Conservation (phyloP, 2,797 vertebrate genomes). For the Acipenser transmontanus region DNA sequence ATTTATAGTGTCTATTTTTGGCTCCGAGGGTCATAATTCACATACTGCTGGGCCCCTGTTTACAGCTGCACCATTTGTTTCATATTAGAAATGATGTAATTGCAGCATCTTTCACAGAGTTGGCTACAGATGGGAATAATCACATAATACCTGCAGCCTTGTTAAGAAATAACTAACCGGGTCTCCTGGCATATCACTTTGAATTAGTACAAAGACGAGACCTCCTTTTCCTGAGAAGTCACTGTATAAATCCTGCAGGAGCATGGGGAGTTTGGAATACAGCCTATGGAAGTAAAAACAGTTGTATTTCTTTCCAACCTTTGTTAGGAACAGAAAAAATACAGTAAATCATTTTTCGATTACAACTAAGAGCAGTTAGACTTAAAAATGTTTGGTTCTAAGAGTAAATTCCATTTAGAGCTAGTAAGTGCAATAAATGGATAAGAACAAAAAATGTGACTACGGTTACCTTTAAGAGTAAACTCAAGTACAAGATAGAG, state of each 20-base stretch:
- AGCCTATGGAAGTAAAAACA: too few relatives aligned
- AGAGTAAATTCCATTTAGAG: too few relatives aligned
- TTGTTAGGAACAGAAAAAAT: too few relatives aligned
- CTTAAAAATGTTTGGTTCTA: too few relatives aligned
- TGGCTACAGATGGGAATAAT: slow-evolving; percentile 44
- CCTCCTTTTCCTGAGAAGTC: slow-evolving; percentile 13
- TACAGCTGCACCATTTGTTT: slow-evolving; percentile 25
- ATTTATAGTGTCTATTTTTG: slow-evolving; percentile 33
- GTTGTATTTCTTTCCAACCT: too few relatives aligned
- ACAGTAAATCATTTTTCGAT: too few relatives aligned
- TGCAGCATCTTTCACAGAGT: slow-evolving; percentile 30
- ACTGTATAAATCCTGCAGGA: not conserved
- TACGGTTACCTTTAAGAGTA: too few relatives aligned
- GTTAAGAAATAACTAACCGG: slow-evolving; percentile 21
- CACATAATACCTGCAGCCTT: slow-evolving; percentile 34
- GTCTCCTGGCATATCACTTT: slow-evolving; percentile 25
- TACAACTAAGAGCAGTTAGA: too few relatives aligned
- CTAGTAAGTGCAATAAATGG: too few relatives aligned
- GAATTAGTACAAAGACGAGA: slow-evolving; percentile 16
- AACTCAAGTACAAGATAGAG: too few relatives aligned
- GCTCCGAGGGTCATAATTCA: slow-evolving; percentile 15
- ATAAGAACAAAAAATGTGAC: too few relatives aligned
- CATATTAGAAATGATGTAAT: slow-evolving; percentile 36
- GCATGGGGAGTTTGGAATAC: too few relatives aligned
- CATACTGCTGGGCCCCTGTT: slow-evolving; percentile 19